Base-by-base conservation (phyloP, 2,888 invertebrate genomes). In the Archaeoteleia sp. region DNA sequence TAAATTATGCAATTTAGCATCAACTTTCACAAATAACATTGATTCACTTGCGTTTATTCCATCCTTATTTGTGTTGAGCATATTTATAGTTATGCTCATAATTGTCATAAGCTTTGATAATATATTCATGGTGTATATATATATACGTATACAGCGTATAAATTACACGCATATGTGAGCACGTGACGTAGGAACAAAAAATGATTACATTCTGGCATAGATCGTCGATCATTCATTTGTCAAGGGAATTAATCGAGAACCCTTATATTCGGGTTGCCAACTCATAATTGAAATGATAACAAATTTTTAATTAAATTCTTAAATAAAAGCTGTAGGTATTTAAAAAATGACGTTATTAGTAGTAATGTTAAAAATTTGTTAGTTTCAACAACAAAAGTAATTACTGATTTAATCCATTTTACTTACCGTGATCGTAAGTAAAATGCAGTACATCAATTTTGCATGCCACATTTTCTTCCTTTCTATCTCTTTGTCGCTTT, bases 201-300 rank as follows among this genome's bases (percentile, higher is more conserved):
- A 20, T 20, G 20, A 20, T 20, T 20, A 20, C 5, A 2, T 20
- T 20, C 20, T 46, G 43, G 53, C 45, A 17, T 14, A 46, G 30
- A 20, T 61, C 61, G 53, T 61, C 61, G 61, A 61, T 61, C 61
- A 61, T 39, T 32, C 34, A 12, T 27, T 53, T 61, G 61, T 53
- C 61, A 51, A 32, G 13, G 1, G 14, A 13, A 25, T 58, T 43
- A 48, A 58, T 48, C 48, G 57, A 34, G 25, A 30, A 20, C 8
- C 20, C 27, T 55, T 55, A 55, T n/a, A n/a, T 39, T 45, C 30
- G 30, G 45, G 15, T 17, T 17, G 29, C 23, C 13, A 29, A 2
- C 3, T 13, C 15, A 23, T 39, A 57, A 57, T 57, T 57, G 37
- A 57, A 54, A 27, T 12, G 3, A 35, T 6, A 37, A 35, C 29